These are phyloP conservation scores for Drosophila picticornis DNA, from an alignment of 2,888 invertebrate species.

Conservation along the genomic window DNA sequence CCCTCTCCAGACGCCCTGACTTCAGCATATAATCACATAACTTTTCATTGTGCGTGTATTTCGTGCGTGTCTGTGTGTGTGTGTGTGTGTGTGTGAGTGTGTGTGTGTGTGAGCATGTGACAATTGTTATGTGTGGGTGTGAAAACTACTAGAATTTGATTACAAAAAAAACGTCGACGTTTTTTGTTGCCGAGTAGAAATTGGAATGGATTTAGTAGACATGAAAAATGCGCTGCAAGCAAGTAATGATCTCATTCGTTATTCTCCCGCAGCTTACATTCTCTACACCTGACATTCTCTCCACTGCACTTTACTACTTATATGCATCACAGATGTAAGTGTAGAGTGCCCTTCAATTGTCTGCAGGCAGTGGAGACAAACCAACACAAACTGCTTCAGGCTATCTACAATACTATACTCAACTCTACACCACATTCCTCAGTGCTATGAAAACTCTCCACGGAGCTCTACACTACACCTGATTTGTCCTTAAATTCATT, in stretches of 20 bases:
- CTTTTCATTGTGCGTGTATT: slow-evolving; percentile 60
- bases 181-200: slow-evolving; percentile 16
- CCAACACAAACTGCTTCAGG: not conserved
- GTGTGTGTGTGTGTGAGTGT: slow-evolving; percentile 20
- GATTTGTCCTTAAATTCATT: not conserved
- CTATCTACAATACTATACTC: not conserved
- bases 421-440: not conserved
- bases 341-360: not conserved
- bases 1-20: not conserved
- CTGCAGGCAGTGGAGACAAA: not conserved
- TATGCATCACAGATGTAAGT: not conserved
- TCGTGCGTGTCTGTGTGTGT: slow-evolving; percentile 19
- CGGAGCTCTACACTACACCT: not conserved
- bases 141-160: slow-evolving; percentile 66
- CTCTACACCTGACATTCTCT: not conserved
- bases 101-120: slow-evolving; percentile 41
- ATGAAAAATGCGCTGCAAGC: slow-evolving; percentile 11
- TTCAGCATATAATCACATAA: slow-evolving; percentile 55
- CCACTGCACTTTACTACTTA: no score
- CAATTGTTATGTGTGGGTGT: slow-evolving; percentile 52
- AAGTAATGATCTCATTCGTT: not conserved
- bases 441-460: not conserved
- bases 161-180: slow-evolving; percentile 34
- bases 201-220: not conserved
- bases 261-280: not conserved